Conservation (phyloP, 2,888 invertebrate species). For the Torymus texanus region DNA sequence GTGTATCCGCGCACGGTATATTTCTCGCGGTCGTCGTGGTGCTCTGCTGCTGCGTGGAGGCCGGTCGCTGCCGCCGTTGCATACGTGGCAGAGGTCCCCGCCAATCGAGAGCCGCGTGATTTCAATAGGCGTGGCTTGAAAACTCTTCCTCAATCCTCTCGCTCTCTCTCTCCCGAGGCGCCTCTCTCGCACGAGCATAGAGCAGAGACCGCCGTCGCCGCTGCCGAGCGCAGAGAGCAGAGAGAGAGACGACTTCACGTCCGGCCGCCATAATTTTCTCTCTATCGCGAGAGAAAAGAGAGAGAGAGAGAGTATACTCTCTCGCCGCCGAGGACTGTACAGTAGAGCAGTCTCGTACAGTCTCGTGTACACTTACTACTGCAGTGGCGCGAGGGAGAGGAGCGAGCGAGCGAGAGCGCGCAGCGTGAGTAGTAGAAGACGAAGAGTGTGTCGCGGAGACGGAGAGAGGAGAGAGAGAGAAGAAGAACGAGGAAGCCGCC, state of each 20-base stretch:
- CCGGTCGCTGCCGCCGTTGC: slow-evolving; percentile 60
- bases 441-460: not conserved
- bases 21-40: not conserved
- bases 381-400: too few relatives aligned
- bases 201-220: too few relatives aligned
- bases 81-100: slow-evolving; percentile 69
- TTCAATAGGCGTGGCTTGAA: slow-evolving; percentile 71
- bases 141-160: slow-evolving; percentile 50
- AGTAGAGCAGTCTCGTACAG: too few relatives aligned
- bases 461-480: not conserved
- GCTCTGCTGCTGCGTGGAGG: not conserved
- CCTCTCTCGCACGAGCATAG: slow-evolving; percentile 29
- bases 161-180: too few relatives aligned
- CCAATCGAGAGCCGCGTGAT: slow-evolving; percentile 66
- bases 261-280: slow-evolving; percentile 69
- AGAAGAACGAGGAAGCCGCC: too few relatives aligned
- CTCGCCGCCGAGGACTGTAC: too few relatives aligned
- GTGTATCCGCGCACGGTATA: too few relatives aligned
- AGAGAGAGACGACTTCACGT: slow-evolving; percentile 50
- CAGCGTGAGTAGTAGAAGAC: too few relatives aligned
- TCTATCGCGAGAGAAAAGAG: slow-evolving; percentile 61
- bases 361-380: too few relatives aligned
- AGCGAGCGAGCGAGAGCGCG: too few relatives aligned
- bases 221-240: too few relatives aligned
- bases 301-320: not conserved